Conservation (phyloP, 2,888 invertebrate species). For the Eristalis pertinax region DNA sequence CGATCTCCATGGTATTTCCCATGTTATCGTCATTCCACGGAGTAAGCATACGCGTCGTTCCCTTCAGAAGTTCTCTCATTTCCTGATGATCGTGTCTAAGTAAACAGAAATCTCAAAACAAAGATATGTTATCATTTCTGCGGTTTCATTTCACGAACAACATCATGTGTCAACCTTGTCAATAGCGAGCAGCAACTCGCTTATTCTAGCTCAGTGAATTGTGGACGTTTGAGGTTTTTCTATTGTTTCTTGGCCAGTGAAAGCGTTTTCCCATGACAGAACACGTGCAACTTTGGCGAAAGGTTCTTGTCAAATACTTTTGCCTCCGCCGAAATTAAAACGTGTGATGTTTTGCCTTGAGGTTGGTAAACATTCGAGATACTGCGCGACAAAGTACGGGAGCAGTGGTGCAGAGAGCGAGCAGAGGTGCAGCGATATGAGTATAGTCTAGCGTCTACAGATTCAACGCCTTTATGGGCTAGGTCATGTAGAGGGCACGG, state of each 20-base stretch:
- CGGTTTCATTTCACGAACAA: background rate
- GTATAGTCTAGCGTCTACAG: too few species aligned
- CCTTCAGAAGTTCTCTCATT: background rate
- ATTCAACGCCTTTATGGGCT: too few species aligned
- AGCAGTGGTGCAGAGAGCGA: too few species aligned
- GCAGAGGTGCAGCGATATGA: too few species aligned
- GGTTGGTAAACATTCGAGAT: too few species aligned
- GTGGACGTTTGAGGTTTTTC: background rate
- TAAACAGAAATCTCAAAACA: background rate
- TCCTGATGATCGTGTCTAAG: background rate
- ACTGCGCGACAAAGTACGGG: too few species aligned
- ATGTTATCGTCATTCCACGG: background rate
- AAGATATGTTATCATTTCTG: background rate
- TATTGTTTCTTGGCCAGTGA: background rate
- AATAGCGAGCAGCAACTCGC: background rate
- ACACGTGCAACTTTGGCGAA: background rate
- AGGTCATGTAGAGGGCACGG: too few species aligned
- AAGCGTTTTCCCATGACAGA: background rate
- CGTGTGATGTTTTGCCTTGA: too few species aligned
- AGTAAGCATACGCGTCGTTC: too few species aligned
- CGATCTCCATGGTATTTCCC: background rate
- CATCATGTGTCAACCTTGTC: background rate
- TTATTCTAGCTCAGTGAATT: background rate
- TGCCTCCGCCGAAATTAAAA: too few species aligned
- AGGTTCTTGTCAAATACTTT: background rate